Base-by-base conservation (phyloP, 2,888 invertebrate species). In the Aethes cnicana region DNA sequence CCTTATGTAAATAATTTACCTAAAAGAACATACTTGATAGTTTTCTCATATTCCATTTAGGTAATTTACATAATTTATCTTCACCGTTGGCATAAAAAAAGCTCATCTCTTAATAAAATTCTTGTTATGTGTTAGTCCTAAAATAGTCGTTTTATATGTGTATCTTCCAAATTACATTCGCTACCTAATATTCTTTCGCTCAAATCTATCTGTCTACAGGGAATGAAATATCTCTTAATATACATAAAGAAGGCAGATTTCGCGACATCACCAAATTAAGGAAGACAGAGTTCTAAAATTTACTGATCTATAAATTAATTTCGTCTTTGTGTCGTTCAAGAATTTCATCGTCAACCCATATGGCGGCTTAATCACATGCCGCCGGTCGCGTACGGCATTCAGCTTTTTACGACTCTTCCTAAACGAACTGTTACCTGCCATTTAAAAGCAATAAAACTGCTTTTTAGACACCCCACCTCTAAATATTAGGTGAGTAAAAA, bases 361-460 rank as follows among this genome's bases (percentile, higher is more conserved):
- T 53, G 16, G 59, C 63, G 64, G 53, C 55, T 56, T 54, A 57
- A 64, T 58, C 59, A 59, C 53, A 47, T 44, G 59, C 68, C 68
- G 53, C 54, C 43, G 65, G 73, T 76, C 67, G 62, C 68, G 59
- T 26, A 16, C 39, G 36, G 28, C 26, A 37, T 56, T 37, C 44
- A 23, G 12, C 14, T 43, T 77, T 80, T 78, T 78, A 81, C 74
- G 82, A 79, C 69, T 62, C 57, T 63, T 61, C 68, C 63, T 64
- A 72, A 72, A 76, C 68, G 71, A 73, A 75, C 77, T 78, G 75
- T 77, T 77, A 78, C 79, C 76, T 75, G 72, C 77, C 72, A 84
- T 87, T 86, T 82, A 82, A 83, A 84, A 81, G 81, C 69, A 69
- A 82, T 86, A 86, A 85, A 85, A 81, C 63, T 57, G 73, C 69